Conservation (phyloP, 1,140 invertebrate species). For the Trissolcus basalis region DNA sequence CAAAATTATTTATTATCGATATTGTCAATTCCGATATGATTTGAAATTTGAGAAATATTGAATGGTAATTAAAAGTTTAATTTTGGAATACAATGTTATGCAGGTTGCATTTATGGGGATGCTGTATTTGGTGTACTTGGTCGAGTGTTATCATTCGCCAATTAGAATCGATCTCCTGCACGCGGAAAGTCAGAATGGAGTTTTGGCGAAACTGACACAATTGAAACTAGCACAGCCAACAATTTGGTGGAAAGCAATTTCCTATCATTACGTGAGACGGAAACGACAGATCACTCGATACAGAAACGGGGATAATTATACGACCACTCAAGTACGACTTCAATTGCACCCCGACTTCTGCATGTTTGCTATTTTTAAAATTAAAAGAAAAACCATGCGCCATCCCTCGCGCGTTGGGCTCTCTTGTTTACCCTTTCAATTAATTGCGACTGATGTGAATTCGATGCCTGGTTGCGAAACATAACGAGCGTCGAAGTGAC, state of each 20-base stretch:
- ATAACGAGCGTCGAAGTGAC: no score
- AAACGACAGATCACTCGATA: constrained; percentile 87
- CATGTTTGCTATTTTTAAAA: not conserved
- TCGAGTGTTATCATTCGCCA: constrained; percentile 89
- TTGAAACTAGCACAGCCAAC: constrained; percentile 85
- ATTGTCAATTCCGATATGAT: no score
- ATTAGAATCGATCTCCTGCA: constrained; percentile 81
- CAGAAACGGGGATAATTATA: constrained; percentile 88
- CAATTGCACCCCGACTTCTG: not conserved
- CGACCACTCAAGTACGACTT: constrained; percentile 83
- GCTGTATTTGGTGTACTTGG: constrained; percentile 88
- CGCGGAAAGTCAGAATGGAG: constrained; percentile 81
- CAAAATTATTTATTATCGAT: no score
- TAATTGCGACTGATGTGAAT: no score
- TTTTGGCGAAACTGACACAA: constrained; percentile 82
- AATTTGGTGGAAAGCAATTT: constrained; percentile 93
- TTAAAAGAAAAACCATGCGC: no score
- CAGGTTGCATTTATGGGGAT: constrained; percentile 85
- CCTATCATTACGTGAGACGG: constrained; percentile 89
- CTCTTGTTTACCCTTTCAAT: no score
- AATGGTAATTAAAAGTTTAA: no score
- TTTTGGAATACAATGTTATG: no score
- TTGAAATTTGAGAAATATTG: no score
- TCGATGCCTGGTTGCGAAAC: no score
- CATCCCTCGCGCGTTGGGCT: no score